Base-by-base conservation (phyloP, 1,140 invertebrate genomes). In the Drosophila ohnishii region DNA sequence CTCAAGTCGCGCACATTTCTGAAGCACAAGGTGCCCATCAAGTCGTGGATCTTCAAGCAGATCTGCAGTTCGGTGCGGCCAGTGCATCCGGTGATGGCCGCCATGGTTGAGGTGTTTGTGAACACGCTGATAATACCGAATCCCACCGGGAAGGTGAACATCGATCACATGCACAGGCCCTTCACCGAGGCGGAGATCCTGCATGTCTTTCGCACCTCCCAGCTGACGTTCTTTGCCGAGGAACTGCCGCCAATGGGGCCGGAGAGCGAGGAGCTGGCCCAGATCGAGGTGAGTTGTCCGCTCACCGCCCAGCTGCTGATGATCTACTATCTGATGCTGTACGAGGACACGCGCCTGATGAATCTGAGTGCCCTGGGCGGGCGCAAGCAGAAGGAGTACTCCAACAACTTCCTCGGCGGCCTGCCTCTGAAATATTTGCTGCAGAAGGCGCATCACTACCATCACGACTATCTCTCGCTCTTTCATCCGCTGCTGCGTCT, bases 41-140 rank as follows among this genome's bases (percentile, higher is more conserved):
- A 98, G 93, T 96, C 96, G 78, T 99, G 98, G 97, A 98, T 99
- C 57, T 98, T 97, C 79, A 94, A 95, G 71, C 98, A 99, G 93
- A 96, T 99, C 45, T 97, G 97, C 80, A 95, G 95, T 47, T 96
- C 96, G 59, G 94, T 95, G 0, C 94, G 96, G 25, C 98, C 98
- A 0, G 91, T 99, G 32, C 98, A 99, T 93, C 97, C 98, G 1
- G 96, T 99, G 14, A 93, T 99, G 71, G 97, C 97, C 1, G 95
- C 96, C n/a, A 92, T 99, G 8, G 96, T 99, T 0, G 98, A 99
- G 93, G 97, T 98, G 0, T 99, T 98, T 85, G 97, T 99, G 0
- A 98, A 97, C 91, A 98, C 97, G 3, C 96, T 99, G 60, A 93
- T 99, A 19, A 94, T 97, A 35, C 95, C 96, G 2, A 95, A 94